Conservation (phyloP, 2,888 invertebrate genomes). For the Dyspetes luteomarginatus region DNA sequence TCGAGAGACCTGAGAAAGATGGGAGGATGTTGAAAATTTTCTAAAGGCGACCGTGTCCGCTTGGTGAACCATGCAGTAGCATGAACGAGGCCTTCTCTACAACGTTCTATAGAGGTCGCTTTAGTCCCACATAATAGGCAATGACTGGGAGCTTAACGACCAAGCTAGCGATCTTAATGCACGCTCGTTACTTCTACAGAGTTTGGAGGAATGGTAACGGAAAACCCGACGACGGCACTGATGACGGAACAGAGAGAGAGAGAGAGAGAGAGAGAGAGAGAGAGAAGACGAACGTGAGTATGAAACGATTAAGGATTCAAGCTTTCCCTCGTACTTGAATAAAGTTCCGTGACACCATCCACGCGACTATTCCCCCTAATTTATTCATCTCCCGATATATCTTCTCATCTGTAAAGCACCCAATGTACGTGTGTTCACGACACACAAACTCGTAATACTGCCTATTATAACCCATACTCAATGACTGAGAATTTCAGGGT, state of each 20-base stretch:
- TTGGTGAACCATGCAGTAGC: conserved; percentile 3
- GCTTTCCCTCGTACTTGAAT: conserved; percentile 17
- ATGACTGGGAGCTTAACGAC: conserved; percentile 75
- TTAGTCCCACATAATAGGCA: conserved; percentile 72
- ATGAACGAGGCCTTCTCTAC: conserved; percentile 25
- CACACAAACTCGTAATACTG: not conserved
- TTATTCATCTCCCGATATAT: conserved; percentile 18
- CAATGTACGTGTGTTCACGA: conserved; percentile 23
- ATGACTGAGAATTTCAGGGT: not conserved
- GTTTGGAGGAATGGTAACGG: conserved; percentile 54
- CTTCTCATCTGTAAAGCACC: conserved; percentile 2
- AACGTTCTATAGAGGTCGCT: conserved; percentile 10
- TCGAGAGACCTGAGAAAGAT: not conserved
- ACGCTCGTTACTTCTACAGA: conserved; percentile 74
- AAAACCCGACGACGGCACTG: conserved; percentile 10
- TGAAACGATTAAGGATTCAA: conserved; percentile 31
- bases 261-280: conserved; percentile 7
- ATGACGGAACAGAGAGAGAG: not conserved
- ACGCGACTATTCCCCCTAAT: conserved; percentile 34
- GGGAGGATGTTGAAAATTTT: conserved; percentile 71
- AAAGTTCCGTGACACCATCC: conserved; percentile 49
- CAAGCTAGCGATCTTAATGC: conserved; percentile 77
- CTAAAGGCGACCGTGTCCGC: conserved; percentile 68
- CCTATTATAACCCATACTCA: not conserved
- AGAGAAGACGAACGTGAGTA: not conserved